Percentiles rank a stretch among this genome's conserved stretches.
Evolutionary conservation across 2,888 invertebrate species (phyloP).

Genomic region (Heliconius cydno): DNA sequence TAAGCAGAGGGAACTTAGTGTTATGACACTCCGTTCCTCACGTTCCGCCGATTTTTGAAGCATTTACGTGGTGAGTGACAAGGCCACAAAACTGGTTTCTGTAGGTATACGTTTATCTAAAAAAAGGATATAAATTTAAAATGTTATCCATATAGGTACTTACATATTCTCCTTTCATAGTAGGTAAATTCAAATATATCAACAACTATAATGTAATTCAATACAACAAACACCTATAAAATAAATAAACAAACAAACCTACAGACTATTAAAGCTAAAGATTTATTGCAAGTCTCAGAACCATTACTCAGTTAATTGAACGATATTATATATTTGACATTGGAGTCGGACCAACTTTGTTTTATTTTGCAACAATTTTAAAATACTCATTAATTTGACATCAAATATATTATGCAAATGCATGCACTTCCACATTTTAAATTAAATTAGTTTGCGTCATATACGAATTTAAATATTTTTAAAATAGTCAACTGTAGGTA

Average conservation of each 20-base stretch:
- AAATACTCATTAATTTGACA: slow-evolving; percentile 19
- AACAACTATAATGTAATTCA: not conserved
- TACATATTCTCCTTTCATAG: too few species aligned
- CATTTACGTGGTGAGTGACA: too few species aligned
- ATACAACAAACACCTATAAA: not conserved
- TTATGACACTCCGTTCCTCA: too few species aligned
- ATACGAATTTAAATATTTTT: not conserved
- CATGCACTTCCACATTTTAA: not conserved
- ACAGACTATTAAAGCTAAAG: slow-evolving; percentile 26
- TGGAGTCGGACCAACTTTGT: slow-evolving; percentile 38
- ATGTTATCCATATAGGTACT: too few species aligned
- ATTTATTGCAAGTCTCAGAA: slow-evolving; percentile 29
- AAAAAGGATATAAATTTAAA: too few species aligned
- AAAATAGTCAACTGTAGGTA: not conserved
- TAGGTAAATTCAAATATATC: too few species aligned
- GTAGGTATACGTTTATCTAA: too few species aligned
- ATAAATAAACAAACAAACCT: slow-evolving; percentile 27
- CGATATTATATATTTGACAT: slow-evolving; percentile 37
- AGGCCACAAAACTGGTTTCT: too few species aligned
- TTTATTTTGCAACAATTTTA: slow-evolving; percentile 28
- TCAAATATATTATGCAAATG: slow-evolving; percentile 8
- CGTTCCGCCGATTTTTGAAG: too few species aligned
- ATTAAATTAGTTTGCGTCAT: not conserved
- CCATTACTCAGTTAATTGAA: slow-evolving; percentile 39
- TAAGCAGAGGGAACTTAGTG: too few species aligned